Base-by-base conservation (phyloP, 2,888 invertebrate species). In the Polydrusus tereticollis region DNA sequence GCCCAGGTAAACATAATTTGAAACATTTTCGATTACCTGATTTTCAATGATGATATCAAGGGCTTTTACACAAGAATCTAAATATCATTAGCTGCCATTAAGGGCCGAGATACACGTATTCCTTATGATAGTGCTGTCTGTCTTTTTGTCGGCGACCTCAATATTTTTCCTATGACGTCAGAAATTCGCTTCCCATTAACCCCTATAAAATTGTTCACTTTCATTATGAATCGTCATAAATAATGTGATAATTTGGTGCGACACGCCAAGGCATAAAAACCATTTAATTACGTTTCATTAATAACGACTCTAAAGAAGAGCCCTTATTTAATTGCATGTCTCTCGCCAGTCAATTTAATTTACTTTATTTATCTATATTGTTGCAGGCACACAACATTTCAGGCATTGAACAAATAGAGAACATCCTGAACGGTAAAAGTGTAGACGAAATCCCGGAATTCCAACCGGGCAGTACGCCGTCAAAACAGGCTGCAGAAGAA, bases 371-470 rank as follows among this genome's bases (percentile, higher is more conserved):
- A n/a, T 60, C 2, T 16, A 12, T 26, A 41, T 26, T 43, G 43
- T 60, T 43, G 4, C 45, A 43, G 26, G 41, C 43, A 60, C 26
- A 43, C 26, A 45, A 43, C 6, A 41, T 16, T 16, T 41, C 41
- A 7, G 43, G 21, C 45, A 8, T 45, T 6, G 85, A 86, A 77
- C 77, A 84, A 60, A 84, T 85, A 79, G 85, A 86, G 70, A 85
- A 84, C 71, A 75, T 86, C 2, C 77, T 86, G 21, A 86, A 86
- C 67, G 86, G 86, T 10, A 86, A 85, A 76, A 85, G 83, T 67
- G 82, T 84, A 23, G 85, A 85, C 43, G 85, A 85, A 76, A 86
- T 84, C 62, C 81, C 80, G 0, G 85, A 84, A 77, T 84, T 85
- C 75, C 84, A 83, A 71, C 85, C 83, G 10, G 78, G 77, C 20